Base-by-base conservation (phyloP, 2,888 invertebrate genomes). In the Augochlorella aurata region DNA sequence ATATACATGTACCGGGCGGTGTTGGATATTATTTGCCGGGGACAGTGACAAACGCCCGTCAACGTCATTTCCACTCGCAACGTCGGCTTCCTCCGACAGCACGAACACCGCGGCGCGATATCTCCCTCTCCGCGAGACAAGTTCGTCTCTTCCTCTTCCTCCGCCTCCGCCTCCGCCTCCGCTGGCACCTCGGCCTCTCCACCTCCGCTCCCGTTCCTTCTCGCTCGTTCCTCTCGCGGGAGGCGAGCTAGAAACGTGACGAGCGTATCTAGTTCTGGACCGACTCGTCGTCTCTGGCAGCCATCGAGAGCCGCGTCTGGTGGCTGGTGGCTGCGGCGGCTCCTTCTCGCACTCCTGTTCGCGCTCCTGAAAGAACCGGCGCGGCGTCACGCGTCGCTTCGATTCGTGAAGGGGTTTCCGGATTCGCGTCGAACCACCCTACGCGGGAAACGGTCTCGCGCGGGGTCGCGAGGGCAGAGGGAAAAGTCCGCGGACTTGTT, bases 31-130 rank as follows among this genome's bases (percentile, higher is more conserved):
- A 92, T 93, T 93, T 92, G 92, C 90, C 89, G 90, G 89, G 92
- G 92, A 92, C 93, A 92, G 92, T 93, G 92, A 93, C 93, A 93
- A 92, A 93, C 93, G 91, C 91, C 91, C 92, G 92, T 93, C 92
- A 93, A 92, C 90, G 92, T 93, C 92, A 92, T 85, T 90, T 91
- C 90, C 91, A 92, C 89, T 91, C 90, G 89, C 87, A 89, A 87
- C 87, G 89, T 88, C 86, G 85, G 85, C 84, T 81, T 84, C 86
- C 85, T 77, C 84, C 83, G 79, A 81, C 83, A 72, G 77, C 77
- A 58, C 50, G 72, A 66, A 66, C 78, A 63, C 72, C 77, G 74
- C 74, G 69, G 70, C 74, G 69, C 78, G 71, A 76, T 81, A 77
- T 70, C 73, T 61, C 74, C 71, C 83, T 75, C 76, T 79, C 79